These are phyloP conservation scores for Drosophila arawakana DNA, from an alignment of 1,140 invertebrate species.

Conservation along the genomic window DNA sequence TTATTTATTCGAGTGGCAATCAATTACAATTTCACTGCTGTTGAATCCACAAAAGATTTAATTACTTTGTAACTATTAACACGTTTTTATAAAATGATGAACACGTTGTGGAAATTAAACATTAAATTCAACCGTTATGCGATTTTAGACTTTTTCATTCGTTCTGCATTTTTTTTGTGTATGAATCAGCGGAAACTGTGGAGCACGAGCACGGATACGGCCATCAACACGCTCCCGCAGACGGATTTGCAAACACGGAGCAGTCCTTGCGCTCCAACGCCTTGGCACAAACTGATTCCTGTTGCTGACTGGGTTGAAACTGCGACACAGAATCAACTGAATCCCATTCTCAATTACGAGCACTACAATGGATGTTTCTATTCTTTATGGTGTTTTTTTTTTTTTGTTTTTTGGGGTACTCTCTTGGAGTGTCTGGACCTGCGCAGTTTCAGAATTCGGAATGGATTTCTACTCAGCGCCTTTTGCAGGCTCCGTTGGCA, in stretches of 20 bases:
- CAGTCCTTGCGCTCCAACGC: slow-evolving; percentile 43
- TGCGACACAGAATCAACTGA: slow-evolving; percentile 16
- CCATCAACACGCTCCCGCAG: not conserved
- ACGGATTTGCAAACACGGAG: not conserved
- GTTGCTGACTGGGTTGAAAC: slow-evolving; percentile 54
- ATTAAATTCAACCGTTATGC: not conserved
- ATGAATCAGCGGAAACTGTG: slow-evolving; percentile 6
- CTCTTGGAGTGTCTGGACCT: not conserved
- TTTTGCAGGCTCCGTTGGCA: slow-evolving; percentile 1
- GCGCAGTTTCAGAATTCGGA: slow-evolving; percentile 12
- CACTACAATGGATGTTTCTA: not conserved
- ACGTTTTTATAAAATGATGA: too few species aligned
- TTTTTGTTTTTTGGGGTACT: not conserved
- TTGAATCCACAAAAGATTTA: too few species aligned
- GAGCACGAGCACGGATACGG: not conserved
- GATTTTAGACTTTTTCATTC: slow-evolving; percentile 4
- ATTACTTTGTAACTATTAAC: too few species aligned
- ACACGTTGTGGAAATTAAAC: too few species aligned
- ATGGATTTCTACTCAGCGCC: slow-evolving; percentile 9
- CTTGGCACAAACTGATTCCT: slow-evolving; percentile 69
- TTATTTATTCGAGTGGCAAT: too few species aligned
- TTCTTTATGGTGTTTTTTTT: not conserved
- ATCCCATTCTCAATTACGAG: slow-evolving; percentile 37
- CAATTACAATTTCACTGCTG: too few species aligned
- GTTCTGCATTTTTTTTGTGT: slow-evolving; percentile 8